Conservation (phyloP, 2,797 vertebrate genomes). For the Vultur gryphus region DNA sequence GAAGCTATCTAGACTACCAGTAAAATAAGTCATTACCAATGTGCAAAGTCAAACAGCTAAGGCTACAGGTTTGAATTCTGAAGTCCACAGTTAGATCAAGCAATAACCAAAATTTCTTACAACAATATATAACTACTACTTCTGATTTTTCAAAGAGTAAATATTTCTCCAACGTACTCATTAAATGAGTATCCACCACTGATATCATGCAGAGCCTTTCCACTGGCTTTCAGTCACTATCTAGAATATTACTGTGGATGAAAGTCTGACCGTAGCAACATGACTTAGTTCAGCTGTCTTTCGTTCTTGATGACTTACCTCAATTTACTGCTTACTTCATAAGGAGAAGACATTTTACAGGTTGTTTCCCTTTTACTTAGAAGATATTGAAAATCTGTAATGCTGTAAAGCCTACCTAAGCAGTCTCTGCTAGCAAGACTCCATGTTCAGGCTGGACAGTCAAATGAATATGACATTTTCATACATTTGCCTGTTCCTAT, state of each 20-base stretch:
- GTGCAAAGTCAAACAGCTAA: neutral
- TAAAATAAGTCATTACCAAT: neutral
- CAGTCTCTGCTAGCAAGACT: neutral
- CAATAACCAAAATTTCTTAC: neutral
- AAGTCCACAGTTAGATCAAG: neutral
- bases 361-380: neutral
- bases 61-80: neutral
- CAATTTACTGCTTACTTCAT: neutral
- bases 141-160: neutral
- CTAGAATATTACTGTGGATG: neutral
- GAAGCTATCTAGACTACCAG: neutral
- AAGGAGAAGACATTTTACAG: neutral
- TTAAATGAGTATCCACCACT: neutral
- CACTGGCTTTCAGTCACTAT: neutral
- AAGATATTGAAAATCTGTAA: neutral
- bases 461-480: neutral
- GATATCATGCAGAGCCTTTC: neutral
- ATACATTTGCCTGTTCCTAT: neutral
- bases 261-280: neutral
- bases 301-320: neutral
- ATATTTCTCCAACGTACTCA: neutral
- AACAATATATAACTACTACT: neutral
- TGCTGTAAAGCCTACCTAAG: neutral
- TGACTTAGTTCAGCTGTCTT: neutral
- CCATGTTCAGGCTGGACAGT: neutral